Evolutionary conservation across 2,888 invertebrate genomes (phyloP), one percentile per base, ranked within the genome.

Genomic region (Aphrophora alni): DNA sequence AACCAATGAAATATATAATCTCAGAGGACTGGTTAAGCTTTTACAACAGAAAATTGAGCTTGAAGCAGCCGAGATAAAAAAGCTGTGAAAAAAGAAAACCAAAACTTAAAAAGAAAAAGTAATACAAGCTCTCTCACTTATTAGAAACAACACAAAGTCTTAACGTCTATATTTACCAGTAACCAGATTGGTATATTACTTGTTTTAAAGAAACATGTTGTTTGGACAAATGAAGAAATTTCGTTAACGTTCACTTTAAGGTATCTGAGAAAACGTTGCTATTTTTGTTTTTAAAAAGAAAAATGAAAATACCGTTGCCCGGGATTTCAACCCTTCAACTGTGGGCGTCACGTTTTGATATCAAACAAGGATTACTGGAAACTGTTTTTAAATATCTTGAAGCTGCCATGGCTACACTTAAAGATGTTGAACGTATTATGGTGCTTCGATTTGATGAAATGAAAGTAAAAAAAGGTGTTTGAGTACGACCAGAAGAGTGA

Each of bases 241-340:
- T 59, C 68, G 12, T 28, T 59, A 25, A 51, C 76, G 4, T 76
- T 76, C 25, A 76, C 76, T 59, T 24, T 76, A 17, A 76, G 76
- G 28, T 76, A 76, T 26, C 25, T 76, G 14, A 76, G 76, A 25
- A 76, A 76, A 59, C 76, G 59, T 51, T 76, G 76, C n/a, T n/a
- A n/a, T 27, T 76, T 26, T 76, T 26, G 28, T 76, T 76, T 24
- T 25, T 76, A 27, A 76, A 75, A 76, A 51, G 75, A 51, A 76
- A 76, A 76, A 59, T 76, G 76, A 51, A 75, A 26, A 74, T 74
- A 28, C 33, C 74, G 14, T 74, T 74, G 74, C 74, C 74, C 27
- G 33, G 72, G 5, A 7, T 72, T 14, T 72, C 72, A 33, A 33
- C 74, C 17, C 74, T 74, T 26, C 33, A 74, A 74, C 27, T 28